Conservation (phyloP, 2,113 vertebrate species). For the Eonycteris spelaea region DNA sequence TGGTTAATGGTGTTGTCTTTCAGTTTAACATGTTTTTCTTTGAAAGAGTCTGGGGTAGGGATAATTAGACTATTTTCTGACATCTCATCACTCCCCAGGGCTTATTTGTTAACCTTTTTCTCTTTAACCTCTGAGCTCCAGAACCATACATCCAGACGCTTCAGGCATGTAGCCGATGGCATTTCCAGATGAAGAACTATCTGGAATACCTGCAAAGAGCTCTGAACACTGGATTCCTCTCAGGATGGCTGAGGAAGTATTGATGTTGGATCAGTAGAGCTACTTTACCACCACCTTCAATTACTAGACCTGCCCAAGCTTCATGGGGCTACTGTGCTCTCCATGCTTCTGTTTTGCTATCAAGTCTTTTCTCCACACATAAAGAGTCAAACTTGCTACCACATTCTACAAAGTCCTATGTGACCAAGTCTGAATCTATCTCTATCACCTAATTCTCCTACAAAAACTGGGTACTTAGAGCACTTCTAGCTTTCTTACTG, state of each 20-base stretch:
- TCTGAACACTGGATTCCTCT: not conserved
- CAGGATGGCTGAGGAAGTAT: not conserved
- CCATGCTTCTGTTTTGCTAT: not conserved
- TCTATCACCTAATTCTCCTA: not conserved
- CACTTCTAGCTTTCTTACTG: not conserved
- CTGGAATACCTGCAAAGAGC: not conserved
- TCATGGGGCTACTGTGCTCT: not conserved
- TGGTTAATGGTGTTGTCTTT: conserved; percentile 19
- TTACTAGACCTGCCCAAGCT: not conserved
- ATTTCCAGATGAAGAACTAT: not conserved
- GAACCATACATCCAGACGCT: not conserved
- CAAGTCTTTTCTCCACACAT: not conserved
- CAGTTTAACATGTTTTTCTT: conserved; percentile 11
- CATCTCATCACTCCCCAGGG: not conserved
- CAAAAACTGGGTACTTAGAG: not conserved
- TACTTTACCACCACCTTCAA: not conserved
- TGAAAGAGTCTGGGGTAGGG: not conserved
- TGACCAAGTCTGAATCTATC: not conserved
- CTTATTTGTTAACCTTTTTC: not conserved
- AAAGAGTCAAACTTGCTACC: not conserved
- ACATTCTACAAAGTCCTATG: not conserved
- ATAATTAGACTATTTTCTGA: not conserved
- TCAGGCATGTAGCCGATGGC: not conserved
- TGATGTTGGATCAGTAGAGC: not conserved
- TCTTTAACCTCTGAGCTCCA: not conserved